phyloP scores from a whole-genome alignment of 2,113 vertebrate species.

The Corythornis madagascariensis region DNA sequence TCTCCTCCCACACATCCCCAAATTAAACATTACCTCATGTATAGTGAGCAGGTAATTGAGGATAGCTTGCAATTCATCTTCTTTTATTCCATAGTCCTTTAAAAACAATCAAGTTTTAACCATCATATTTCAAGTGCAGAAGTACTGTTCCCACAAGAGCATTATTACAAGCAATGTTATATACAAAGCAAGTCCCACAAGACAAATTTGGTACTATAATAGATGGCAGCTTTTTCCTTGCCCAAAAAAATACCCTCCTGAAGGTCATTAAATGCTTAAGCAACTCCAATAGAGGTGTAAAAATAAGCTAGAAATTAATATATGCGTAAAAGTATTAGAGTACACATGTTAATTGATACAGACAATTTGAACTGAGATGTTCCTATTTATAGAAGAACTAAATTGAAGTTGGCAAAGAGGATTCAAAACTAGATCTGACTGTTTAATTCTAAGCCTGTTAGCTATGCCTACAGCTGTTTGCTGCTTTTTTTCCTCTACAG shows the following conservation, averaged over 20 bases:
- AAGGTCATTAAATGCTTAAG: background rate
- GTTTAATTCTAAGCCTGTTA: background rate
- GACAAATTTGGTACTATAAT: background rate
- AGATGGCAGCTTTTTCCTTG: background rate
- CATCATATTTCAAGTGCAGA: background rate
- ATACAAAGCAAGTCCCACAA: background rate
- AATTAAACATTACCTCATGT: conserved; percentile 87
- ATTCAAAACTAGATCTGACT: background rate
- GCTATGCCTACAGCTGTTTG: background rate
- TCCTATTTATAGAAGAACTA: background rate
- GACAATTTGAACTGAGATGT: background rate
- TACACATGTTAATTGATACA: background rate
- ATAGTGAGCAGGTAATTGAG: conserved; percentile 97
- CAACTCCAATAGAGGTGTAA: background rate
- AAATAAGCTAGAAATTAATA: background rate
- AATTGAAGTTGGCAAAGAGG: background rate
- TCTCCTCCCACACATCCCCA: background rate
- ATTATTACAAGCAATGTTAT: background rate
- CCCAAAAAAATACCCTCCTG: background rate
- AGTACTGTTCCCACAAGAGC: background rate
- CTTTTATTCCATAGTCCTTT: conserved; percentile 94
- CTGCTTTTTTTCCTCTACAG: background rate
- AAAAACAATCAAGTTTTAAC: conserved; percentile 49
- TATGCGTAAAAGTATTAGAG: background rate
- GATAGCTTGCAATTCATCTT: conserved; percentile 96